Evolutionary conservation across 2,113 vertebrate species (phyloP), one percentile per base, ranked within the genome.

Genomic region (Ardeotis arabs): DNA sequence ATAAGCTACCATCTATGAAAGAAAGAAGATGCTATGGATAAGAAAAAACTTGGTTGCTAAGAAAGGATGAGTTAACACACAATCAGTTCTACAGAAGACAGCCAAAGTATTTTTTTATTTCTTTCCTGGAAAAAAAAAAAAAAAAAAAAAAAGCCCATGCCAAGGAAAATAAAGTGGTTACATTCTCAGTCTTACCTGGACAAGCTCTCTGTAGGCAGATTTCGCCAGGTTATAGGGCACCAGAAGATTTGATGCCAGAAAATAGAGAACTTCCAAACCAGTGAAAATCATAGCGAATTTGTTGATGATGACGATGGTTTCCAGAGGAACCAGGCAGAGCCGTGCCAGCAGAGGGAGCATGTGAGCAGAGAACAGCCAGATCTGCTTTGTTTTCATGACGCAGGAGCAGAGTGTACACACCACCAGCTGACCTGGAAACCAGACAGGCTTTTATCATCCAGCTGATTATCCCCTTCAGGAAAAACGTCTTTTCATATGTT

Each of bases 201-300:
- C 99, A 89, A 99, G 98, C 96, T 99, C 99, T 75, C 99, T 98
- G 97, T 99, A 99, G 3, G 99, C 99, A n/a, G 99, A 99, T 93
- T 99, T 99, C 1, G 99, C 99, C 95, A 99, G 97, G 94, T 99
- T 99, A 95, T 99, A 99, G 23, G 99, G 99, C 93, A 99, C 99
- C 96, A 99, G 98, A 75, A 99, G 98, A 95, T 99, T 99, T 6
- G 99, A 99, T 1, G 99, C 99, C 95, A 99, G 97, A 97, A 99
- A 99, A 97, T 99, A 99, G 66, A 99, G 98, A 93, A 99, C 99
- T 97, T 99, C 99, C 84, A 99, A 98, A 67, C 99, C 99, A 20
- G 99, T 99, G 98, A 99, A 99, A 97, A 99, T 99, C 99, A 99
- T 99, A 88, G 99, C 99, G 93, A 99, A 99, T 97, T 98, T 99